phyloP scores from a whole-genome alignment of 2,113 vertebrate genomes.

The Chiloscyllium plagiosum region DNA sequence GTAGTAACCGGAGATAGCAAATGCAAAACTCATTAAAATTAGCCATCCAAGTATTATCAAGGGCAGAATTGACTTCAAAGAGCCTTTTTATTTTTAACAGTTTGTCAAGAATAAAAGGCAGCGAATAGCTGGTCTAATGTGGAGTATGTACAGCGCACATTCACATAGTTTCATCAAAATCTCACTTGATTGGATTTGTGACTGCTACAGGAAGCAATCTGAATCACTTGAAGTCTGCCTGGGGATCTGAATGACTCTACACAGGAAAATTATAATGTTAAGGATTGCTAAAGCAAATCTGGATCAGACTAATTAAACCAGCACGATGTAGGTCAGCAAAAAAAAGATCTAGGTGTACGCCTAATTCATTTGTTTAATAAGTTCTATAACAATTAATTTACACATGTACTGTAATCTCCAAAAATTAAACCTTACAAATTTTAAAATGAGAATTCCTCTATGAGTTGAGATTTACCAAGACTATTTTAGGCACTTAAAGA shows the following conservation, averaged over 20 bases:
- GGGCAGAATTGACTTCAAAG: slow-evolving; percentile 29
- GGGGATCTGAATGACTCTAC: slow-evolving; percentile 27
- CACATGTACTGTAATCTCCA: slow-evolving; percentile 16
- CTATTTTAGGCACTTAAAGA: background rate
- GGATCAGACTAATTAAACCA: slow-evolving; percentile 36
- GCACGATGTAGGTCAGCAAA: slow-evolving; percentile 19
- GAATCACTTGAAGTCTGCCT: slow-evolving; percentile 36
- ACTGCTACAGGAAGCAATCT: slow-evolving; percentile 36
- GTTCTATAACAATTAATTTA: slow-evolving; percentile 30
- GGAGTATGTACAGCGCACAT: background rate
- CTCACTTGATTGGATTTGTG: slow-evolving; percentile 25
- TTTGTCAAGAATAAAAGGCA: slow-evolving; percentile 10
- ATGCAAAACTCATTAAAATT: slow-evolving; percentile 34
- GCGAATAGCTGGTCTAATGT: slow-evolving; percentile 25
- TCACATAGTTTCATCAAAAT: slow-evolving; percentile 27
- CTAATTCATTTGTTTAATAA: slow-evolving; percentile 37
- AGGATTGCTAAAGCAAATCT: slow-evolving; percentile 16
- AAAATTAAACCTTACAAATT: slow-evolving; percentile 31
- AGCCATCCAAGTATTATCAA: slow-evolving; percentile 33
- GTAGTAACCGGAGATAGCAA: background rate
- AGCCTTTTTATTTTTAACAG: slow-evolving; percentile 31
- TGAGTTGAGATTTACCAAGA: background rate
- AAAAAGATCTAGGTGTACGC: slow-evolving; percentile 16
- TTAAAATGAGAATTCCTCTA: slow-evolving; percentile 8
- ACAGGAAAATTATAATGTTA: slow-evolving; percentile 32